Base-by-base conservation (phyloP, 2,888 invertebrate species). In the Lutraria lutraria region DNA sequence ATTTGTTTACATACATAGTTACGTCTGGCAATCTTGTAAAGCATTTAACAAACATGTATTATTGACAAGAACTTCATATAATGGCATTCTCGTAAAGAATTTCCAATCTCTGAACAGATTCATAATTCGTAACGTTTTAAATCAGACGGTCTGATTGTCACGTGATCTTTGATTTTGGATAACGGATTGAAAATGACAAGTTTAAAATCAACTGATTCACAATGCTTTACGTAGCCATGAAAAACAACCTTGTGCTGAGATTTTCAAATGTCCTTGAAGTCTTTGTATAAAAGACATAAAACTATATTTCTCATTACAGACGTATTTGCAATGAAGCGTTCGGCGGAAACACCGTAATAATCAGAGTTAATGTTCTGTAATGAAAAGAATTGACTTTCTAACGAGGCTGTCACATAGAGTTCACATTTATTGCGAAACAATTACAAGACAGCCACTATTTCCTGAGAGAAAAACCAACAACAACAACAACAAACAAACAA, bases 301-400 rank as follows among this genome's bases (percentile, higher is more conserved):
- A 25, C 25, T 8, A n/a, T 25, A 68, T 21, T 21, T 25, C 25
- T n/a, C 25, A 8, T 25, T n/a, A 25, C n/a, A n/a, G n/a, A n/a
- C 6, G 12, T 6, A 60, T 68, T 25, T 25, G n/a, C 25, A 25
- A 25, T 25, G 25, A 10, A 25, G 25, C 12, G 25, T 25, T 21
- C 21, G 60, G n/a, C 12, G 60, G 60, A 25, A 68, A 68, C 3
- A 25, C 21, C 8, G 25, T 16, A 16, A 25, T 25, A 68, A 25
- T 68, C 63, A n/a, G 25, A 25, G 25, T 68, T 21, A 68, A 68
- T 21, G 25, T n/a, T 25, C n/a, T 25, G 63, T 13, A 25, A 25
- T 68, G 25, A 56, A 56, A 68, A 68, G 25, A n/a, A 68, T 68
- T 68, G 63, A 68, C 63, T 68, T 68, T 25, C 21, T 68, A 25